Percentiles rank a stretch among this genome's conserved stretches.
phyloP scores from a whole-genome alignment of 2,888 invertebrate genomes.

The Mycogona germanica region DNA sequence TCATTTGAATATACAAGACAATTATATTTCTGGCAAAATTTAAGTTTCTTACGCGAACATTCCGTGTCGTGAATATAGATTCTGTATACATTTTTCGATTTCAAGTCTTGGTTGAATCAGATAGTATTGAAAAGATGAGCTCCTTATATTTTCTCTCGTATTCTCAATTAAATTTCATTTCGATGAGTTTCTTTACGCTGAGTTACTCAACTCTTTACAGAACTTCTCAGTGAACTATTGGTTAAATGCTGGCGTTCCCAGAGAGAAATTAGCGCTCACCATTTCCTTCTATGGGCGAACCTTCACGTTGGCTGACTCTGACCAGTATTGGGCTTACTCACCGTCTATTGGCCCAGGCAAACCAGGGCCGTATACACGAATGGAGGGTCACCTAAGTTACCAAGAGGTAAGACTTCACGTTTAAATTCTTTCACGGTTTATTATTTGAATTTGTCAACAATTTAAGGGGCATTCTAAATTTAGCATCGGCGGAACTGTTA shows the following conservation, averaged over 20 bases:
- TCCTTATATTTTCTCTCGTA: too few species aligned
- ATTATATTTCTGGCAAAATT: too few species aligned
- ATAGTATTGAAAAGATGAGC: too few species aligned
- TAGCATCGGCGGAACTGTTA: too few species aligned
- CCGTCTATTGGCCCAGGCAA: conserved; percentile 4
- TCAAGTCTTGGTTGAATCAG: neutral
- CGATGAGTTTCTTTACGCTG: too few species aligned
- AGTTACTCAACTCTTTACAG: too few species aligned
- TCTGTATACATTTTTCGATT: neutral
- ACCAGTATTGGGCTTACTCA: neutral
- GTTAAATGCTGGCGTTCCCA: conserved; percentile 1
- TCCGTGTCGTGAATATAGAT: neutral
- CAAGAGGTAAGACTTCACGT: conserved; percentile 52
- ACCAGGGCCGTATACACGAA: conserved; percentile 58
- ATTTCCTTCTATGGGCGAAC: conserved; percentile 6
- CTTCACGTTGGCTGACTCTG: conserved; percentile 9
- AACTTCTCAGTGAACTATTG: conserved; percentile 4
- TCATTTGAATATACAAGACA: neutral
- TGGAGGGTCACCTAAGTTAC: conserved; percentile 74
- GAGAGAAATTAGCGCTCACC: neutral
- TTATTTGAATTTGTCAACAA: conserved; percentile 17
- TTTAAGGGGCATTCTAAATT: too few species aligned
- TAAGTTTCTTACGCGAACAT: too few species aligned
- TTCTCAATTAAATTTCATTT: too few species aligned
- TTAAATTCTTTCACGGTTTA: neutral